Evolutionary conservation across 2,888 invertebrate genomes (phyloP).

Genomic region (Troides aeacus): DNA sequence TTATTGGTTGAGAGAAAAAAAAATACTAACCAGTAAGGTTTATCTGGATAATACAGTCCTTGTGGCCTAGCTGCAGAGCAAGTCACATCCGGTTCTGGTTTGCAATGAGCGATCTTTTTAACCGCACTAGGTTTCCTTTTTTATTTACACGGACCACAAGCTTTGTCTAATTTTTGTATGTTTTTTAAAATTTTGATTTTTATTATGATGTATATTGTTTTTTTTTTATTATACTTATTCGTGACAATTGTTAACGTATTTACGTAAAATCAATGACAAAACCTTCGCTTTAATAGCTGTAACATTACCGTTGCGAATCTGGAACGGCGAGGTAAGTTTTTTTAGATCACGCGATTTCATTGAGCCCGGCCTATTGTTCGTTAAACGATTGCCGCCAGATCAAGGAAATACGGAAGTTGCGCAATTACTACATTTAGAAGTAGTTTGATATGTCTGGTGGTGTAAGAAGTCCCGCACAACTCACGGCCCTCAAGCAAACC

Average conservation of each 20-base stretch:
- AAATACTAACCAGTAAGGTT: too few relatives aligned
- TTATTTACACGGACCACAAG: too few relatives aligned
- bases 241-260: not conserved
- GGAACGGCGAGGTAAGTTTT: not conserved
- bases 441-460: not conserved
- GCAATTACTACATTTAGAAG: not conserved
- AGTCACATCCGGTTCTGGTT: too few relatives aligned
- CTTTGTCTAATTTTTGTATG: too few relatives aligned
- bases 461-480: too few relatives aligned
- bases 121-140: too few relatives aligned
- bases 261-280: not conserved
- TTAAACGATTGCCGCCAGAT: not conserved
- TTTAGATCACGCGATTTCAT: constrained; percentile 47
- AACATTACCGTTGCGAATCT: not conserved
- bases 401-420: constrained; percentile 3
- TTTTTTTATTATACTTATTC: not conserved
- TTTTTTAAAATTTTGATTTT: not conserved
- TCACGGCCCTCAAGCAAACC: too few relatives aligned
- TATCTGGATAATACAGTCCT: too few relatives aligned
- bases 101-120: too few relatives aligned
- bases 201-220: not conserved
- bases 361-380: not conserved
- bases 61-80: too few relatives aligned
- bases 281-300: not conserved
- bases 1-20: too few relatives aligned